Conservation (phyloP, 2,797 vertebrate genomes). For the Enteromius radiatus region DNA sequence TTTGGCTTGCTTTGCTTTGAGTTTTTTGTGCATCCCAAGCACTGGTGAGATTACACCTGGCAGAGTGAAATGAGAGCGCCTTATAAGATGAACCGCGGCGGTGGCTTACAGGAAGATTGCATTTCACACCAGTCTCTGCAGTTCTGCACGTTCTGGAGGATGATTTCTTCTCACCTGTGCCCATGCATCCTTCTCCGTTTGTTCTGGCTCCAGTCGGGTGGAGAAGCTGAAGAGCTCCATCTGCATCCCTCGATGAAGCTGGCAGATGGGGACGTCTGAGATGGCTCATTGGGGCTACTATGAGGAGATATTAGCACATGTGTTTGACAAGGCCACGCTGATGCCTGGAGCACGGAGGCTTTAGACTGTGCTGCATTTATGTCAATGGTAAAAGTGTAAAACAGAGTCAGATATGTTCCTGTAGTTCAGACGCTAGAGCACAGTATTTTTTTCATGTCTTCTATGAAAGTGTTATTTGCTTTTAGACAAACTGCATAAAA, state of each 20-base stretch:
- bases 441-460: too few relatives aligned
- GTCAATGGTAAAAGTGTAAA: not conserved
- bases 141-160: conserved; percentile 24
- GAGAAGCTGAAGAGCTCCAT: conserved; percentile 74
- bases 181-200: conserved; percentile 56
- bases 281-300: conserved; percentile 82
- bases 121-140: conserved; percentile 37
- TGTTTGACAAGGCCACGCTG: conserved; percentile 79
- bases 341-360: conserved; percentile 53
- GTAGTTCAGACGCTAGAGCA: not conserved
- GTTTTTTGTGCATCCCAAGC: not conserved
- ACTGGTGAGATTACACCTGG: conserved; percentile 16
- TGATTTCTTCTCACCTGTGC: conserved; percentile 62
- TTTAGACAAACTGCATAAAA: too few relatives aligned
- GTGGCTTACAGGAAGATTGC: conserved; percentile 23
- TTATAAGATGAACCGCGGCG: not conserved
- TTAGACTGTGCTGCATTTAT: too few relatives aligned
- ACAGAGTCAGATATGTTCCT: not conserved
- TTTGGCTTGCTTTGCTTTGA: conserved; percentile 15
- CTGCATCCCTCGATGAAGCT: conserved; percentile 68
- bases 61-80: conserved; percentile 2
- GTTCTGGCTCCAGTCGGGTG: conserved; percentile 66
- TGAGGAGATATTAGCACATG: conserved; percentile 81
- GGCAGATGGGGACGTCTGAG: conserved; percentile 79
- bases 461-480: too few relatives aligned